Conservation (phyloP, 2,113 vertebrate genomes). For the Eublepharis macularius region DNA sequence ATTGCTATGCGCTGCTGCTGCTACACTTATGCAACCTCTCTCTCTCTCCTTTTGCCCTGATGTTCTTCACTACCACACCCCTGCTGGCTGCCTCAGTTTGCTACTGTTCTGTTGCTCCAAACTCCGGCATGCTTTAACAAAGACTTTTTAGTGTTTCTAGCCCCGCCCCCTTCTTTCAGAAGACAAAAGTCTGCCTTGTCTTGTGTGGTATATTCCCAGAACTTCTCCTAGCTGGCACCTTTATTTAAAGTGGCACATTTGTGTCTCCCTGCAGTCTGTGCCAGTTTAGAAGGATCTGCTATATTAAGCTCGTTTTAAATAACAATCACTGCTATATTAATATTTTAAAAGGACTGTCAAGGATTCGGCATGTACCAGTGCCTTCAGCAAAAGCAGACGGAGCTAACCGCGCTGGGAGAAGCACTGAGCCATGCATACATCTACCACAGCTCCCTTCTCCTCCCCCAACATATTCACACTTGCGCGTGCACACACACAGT, state of each 20-base stretch:
- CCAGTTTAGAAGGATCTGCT: background rate
- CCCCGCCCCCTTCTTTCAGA: rapidly evolving
- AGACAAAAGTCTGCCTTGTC: background rate
- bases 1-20: no score
- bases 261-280: background rate
- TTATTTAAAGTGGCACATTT: background rate
- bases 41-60: background rate
- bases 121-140: background rate
- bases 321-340: background rate
- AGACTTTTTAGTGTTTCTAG: background rate
- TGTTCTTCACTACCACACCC: background rate
- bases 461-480: background rate
- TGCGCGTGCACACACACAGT: background rate
- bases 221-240: background rate
- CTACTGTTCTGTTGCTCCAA: background rate
- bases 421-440: background rate
- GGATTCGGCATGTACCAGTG: background rate
- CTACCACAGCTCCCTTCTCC: background rate
- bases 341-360: slow-evolving; percentile 1
- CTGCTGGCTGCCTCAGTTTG: background rate
- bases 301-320: slow-evolving; percentile 13
- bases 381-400: slow-evolving; percentile 10
- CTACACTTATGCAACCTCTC: background rate
- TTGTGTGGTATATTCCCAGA: rapidly evolving
- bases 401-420: background rate